Evolutionary conservation across 1,140 invertebrate species (phyloP).

Genomic region (Lucilia sericata): DNA sequence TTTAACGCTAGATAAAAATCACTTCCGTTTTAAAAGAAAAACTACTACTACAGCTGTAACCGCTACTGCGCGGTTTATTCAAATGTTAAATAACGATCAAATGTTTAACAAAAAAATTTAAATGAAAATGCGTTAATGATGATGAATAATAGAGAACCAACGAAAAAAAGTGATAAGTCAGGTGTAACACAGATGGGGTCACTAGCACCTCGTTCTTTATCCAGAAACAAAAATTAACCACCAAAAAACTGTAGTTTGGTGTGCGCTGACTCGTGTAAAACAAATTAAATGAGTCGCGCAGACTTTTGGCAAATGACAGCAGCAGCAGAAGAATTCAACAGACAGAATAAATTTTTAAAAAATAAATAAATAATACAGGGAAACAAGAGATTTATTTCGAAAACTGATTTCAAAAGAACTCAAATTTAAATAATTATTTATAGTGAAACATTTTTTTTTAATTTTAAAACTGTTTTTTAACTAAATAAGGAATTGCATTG

Average conservation of each 20-base stretch:
- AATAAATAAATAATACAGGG: too few species aligned
- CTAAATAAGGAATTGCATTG: too few species aligned
- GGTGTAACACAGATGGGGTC: slow-evolving; percentile 27
- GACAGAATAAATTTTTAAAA: too few species aligned
- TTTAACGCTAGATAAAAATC: background rate
- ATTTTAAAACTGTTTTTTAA: too few species aligned
- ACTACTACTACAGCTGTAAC: background rate
- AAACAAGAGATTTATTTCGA: too few species aligned
- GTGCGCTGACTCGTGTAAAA: slow-evolving; percentile 29
- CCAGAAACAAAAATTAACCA: background rate
- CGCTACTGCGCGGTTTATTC: background rate
- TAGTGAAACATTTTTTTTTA: too few species aligned
- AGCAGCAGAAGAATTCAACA: too few species aligned
- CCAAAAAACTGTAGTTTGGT: background rate
- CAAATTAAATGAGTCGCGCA: slow-evolving; percentile 41
- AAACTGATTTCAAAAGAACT: too few species aligned
- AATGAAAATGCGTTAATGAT: slow-evolving; percentile 32
- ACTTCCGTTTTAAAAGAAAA: slow-evolving; percentile 9
- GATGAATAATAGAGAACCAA: background rate
- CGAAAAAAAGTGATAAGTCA: background rate
- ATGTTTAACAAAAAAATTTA: slow-evolving; percentile 9
- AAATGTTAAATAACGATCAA: background rate
- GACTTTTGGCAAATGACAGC: background rate
- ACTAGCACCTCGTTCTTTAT: slow-evolving; percentile 30
- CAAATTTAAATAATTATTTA: too few species aligned